Conservation (phyloP, 2,797 vertebrate genomes). For the Emys orbicularis region DNA sequence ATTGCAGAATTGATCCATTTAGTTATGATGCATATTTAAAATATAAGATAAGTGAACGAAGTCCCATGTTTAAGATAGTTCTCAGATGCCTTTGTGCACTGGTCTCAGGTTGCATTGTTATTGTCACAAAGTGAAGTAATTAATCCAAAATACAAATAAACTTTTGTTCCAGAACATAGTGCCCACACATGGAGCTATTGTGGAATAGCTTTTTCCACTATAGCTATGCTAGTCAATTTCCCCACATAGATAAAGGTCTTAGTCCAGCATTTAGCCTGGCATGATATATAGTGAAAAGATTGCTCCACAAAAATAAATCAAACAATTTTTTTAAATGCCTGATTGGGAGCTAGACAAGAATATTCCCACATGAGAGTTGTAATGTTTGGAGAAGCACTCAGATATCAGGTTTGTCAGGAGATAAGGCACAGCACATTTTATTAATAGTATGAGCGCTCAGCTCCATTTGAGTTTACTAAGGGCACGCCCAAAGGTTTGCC, state of each 20-base stretch:
- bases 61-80: not conserved
- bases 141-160: not conserved
- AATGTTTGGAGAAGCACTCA: not conserved
- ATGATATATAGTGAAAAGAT: not conserved
- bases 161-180: not conserved
- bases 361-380: not conserved
- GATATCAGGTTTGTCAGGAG: not conserved
- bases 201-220: not conserved
- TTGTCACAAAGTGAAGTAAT: not conserved
- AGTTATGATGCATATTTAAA: not conserved
- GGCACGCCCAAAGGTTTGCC: not conserved
- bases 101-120: not conserved
- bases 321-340: fast-evolving
- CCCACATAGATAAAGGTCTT: not conserved
- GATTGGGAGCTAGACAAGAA: fast-evolving
- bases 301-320: not conserved
- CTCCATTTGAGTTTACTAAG: not conserved
- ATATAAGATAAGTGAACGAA: not conserved
- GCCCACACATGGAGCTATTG: not conserved
- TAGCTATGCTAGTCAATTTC: not conserved
- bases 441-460: fast-evolving
- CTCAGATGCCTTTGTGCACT: not conserved
- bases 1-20: not conserved
- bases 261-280: not conserved
- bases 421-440: not conserved